Conservation (phyloP, 2,113 vertebrate species). For the Passer montanus region DNA sequence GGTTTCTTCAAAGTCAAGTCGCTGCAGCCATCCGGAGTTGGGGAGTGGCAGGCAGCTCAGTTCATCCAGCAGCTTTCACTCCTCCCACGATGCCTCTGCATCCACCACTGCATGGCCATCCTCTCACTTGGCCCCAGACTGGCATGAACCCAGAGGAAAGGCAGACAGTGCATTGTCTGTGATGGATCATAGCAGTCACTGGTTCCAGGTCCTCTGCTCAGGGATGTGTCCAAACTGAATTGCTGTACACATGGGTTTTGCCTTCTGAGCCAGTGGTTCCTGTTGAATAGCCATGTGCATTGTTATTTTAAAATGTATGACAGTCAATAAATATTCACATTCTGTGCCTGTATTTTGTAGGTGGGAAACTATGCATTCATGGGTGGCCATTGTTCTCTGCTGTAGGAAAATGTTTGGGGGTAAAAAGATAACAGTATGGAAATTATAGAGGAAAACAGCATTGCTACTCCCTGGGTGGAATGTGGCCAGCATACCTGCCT, state of each 20-base stretch:
- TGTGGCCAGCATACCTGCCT: neutral
- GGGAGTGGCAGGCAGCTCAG: too few relatives aligned
- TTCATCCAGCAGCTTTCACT: neutral
- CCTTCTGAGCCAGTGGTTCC: neutral
- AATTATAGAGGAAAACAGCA: neutral
- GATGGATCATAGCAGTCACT: neutral
- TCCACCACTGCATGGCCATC: neutral
- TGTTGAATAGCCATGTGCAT: accelerated
- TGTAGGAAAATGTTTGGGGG: neutral
- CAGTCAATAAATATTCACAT: accelerated
- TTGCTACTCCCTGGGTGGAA: neutral
- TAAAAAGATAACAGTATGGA: accelerated
- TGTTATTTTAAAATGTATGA: neutral
- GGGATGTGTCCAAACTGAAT: neutral
- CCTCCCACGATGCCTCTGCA: accelerated
- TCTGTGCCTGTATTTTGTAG: neutral
- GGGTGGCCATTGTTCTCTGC: neutral
- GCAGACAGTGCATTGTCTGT: neutral
- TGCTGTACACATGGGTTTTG: accelerated
- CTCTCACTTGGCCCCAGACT: accelerated
- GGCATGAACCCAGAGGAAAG: accelerated
- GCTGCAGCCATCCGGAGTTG: neutral
- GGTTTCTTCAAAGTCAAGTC: neutral
- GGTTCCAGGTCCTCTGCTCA: too few relatives aligned
- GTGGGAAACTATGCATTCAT: neutral